phyloP scores from a whole-genome alignment of 2,113 vertebrate genomes.

The Bambusicola thoracicus region DNA sequence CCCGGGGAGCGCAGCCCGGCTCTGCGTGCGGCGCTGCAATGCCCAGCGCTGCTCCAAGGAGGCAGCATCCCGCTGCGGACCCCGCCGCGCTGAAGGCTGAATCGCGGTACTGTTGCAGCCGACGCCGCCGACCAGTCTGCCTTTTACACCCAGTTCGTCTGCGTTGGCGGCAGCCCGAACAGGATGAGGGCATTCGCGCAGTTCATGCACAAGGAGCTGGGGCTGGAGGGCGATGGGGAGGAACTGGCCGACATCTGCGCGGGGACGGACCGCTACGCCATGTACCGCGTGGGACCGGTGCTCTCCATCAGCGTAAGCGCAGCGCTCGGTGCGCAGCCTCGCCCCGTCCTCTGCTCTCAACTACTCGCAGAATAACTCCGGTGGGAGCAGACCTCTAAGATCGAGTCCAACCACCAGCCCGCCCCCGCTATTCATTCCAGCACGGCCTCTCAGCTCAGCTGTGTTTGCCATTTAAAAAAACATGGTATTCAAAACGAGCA shows the following conservation, averaged over 20 bases:
- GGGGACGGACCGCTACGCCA: constrained; percentile 85
- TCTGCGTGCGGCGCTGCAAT: no score
- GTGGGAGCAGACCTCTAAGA: background rate
- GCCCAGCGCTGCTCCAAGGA: background rate
- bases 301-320: constrained; percentile 86
- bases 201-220: constrained; percentile 84
- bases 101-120: background rate
- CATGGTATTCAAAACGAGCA: rapidly evolving
- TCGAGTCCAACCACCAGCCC: background rate
- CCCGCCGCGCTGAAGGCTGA: background rate
- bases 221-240: constrained; percentile 66
- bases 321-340: no score
- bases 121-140: rapidly evolving
- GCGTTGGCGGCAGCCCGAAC: constrained; percentile 85
- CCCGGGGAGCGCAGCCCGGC: background rate
- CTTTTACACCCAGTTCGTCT: constrained; percentile 81
- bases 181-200: constrained; percentile 88
- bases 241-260: constrained; percentile 83
- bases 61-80: rapidly evolving
- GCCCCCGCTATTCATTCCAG: background rate
- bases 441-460: background rate
- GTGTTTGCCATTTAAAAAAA: rapidly evolving
- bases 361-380: background rate
- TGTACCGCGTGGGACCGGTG: constrained; percentile 87
- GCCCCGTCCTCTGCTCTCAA: background rate